Percentiles rank a stretch among this genome's conserved stretches.
Conservation (phyloP, 2,888 invertebrate species). For the Cosmorhoe ocellata region DNA sequence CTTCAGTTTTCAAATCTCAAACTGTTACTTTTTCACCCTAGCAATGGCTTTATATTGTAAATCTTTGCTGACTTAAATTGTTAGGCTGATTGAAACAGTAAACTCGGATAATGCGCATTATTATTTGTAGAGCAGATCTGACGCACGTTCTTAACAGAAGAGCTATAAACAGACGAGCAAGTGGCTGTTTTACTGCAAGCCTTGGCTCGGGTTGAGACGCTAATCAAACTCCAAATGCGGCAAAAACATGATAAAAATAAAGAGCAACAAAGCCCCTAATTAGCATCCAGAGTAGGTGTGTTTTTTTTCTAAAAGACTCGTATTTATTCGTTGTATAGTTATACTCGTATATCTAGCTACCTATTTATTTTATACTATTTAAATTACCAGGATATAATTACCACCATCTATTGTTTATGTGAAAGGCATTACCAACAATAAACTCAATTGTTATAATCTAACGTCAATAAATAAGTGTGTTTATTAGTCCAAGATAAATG, state of each 20-base stretch:
- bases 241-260: constrained; percentile 55
- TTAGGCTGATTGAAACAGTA: constrained; percentile 62
- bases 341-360: constrained; percentile 28
- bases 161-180: constrained; percentile 49
- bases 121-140: constrained; percentile 60
- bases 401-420: no score
- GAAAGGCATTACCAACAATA: no score
- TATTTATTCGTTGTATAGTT: constrained; percentile 38
- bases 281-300: constrained; percentile 38
- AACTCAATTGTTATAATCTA: no score
- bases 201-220: constrained; percentile 50
- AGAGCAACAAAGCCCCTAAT: constrained; percentile 48
- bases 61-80: constrained; percentile 58
- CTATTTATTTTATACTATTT: no score
- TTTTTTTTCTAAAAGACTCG: constrained; percentile 25
- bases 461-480: no score
- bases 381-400: no score
- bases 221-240: constrained; percentile 58
- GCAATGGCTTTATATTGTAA: constrained; percentile 54
- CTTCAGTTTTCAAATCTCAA: constrained; percentile 41
- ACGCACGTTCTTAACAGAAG: constrained; percentile 56
- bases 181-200: constrained; percentile 59
- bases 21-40: constrained; percentile 37
- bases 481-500: no score
- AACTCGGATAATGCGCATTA: constrained; percentile 54